Base-by-base conservation (phyloP, 2,797 vertebrate species). In the Sus cebifrons region DNA sequence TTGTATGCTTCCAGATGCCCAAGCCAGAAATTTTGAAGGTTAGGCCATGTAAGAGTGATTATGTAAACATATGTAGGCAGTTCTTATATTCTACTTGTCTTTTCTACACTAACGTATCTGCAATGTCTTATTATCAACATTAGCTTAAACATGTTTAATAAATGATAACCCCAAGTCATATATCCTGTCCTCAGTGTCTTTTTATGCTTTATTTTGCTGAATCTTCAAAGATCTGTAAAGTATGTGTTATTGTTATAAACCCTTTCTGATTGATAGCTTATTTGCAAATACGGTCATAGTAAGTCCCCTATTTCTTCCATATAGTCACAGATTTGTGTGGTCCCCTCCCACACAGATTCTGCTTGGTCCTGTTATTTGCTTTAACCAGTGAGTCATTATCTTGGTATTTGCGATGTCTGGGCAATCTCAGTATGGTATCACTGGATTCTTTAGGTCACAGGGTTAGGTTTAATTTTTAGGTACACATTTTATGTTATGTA, bases 111-210 rank as follows among this genome's bases (percentile, higher is more conserved):
- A 74, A 91, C 64, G 85, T 73, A 81, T 52, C 44, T 82, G 60
- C 32, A 29, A 60, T 74, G 12, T 62, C 20, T 71, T 44, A 79
- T 89, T 83, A 62, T 54, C n/a, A 70, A n/a, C 18, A 86, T 74
- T 54, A 92, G 12, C 13, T 93, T 68, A 95, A 77, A 49, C 58
- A 36, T 84, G 16, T 78, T 82, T 74, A 89, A 73, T 68, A 88
- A 73, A 79, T 70, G 12, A 36, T 86, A 65, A 25, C 5, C 15
- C 64, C 23, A 44, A 86, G 64, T 78, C 17, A 56, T 44, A 56
- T 44, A 15, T 73, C 36, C 52, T 92, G 5, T 49, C 29, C 7
- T 95, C 18, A 6, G 10, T 21, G 40, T 17, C 13, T 79, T 67
- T 58, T 89, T n/a, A 32, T 54, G 40, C 3, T 71, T 91, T 89